Evolutionary conservation across 2,113 vertebrate genomes (phyloP).

Genomic region (rabbit (Oryctolagus cuniculus)): mOryCun1.1 NC_091449.1:53414001-53414500

Average conservation of each 20-base stretch:
- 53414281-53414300: background rate
- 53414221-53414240: background rate
- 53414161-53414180: background rate
- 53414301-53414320: no score
- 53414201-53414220: background rate
- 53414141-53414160: background rate
- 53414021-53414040: background rate
- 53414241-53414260: background rate
- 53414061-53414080: background rate
- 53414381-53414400: no score
- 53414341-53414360: no score
- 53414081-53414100: background rate
- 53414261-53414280: background rate
- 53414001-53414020: background rate
- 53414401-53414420: no score
- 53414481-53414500: no score
- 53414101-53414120: background rate
- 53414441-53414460: no score
- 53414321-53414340: no score
- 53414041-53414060: background rate
- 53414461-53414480: no score
- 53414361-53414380: no score
- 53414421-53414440: no score
- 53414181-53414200: background rate
- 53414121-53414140: background rate